Evolutionary conservation across 2,797 vertebrate genomes (phyloP).

Genomic region (Sternotherus odoratus): DNA sequence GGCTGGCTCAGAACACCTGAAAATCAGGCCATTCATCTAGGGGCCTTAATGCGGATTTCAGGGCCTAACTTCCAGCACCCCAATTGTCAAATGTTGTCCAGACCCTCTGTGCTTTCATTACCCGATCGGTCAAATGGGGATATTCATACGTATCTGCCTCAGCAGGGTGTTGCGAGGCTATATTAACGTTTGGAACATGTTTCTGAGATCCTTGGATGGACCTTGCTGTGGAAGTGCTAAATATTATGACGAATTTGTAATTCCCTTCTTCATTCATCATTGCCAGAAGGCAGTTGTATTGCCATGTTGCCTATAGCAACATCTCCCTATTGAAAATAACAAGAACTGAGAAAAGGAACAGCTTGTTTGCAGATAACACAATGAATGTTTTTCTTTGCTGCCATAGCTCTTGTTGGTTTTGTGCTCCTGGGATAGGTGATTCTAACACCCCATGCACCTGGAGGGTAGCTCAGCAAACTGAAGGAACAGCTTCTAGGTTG

Average conservation of each 20-base stretch:
- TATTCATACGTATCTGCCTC: neutral
- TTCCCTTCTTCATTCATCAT: neutral
- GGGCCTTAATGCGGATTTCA: neutral
- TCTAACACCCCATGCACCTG: neutral
- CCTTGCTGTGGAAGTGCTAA: neutral
- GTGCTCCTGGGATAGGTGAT: neutral
- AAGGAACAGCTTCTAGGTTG: neutral
- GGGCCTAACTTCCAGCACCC: neutral
- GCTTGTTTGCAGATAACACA: neutral
- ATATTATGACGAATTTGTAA: rapidly evolving
- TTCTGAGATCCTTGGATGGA: neutral
- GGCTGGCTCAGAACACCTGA: neutral
- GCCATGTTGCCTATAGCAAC: slow-evolving; percentile 25
- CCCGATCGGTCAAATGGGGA: neutral
- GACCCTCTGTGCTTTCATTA: neutral
- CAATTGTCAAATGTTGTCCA: neutral
- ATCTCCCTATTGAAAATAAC: neutral
- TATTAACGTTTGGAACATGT: neutral
- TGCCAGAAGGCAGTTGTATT: neutral
- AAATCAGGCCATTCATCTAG: neutral
- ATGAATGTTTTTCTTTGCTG: neutral
- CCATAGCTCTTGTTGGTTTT: neutral
- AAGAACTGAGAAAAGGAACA: rapidly evolving
- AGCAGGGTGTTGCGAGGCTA: rapidly evolving
- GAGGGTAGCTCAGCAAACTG: neutral